phyloP scores from a whole-genome alignment of 2,888 invertebrate genomes.

The Monopis laevigella region DNA sequence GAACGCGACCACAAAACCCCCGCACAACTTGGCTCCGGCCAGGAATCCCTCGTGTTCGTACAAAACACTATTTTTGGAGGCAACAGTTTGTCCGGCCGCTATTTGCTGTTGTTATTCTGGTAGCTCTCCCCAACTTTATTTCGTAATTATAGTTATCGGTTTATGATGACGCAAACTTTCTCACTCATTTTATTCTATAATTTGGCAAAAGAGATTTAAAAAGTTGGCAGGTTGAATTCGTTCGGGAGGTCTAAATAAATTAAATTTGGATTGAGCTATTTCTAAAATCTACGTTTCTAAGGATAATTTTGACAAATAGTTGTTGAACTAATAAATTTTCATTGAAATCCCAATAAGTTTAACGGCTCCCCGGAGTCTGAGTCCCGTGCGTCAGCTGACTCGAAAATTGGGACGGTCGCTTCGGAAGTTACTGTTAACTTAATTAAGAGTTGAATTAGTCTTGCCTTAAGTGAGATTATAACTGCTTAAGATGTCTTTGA shows the following conservation, averaged over 20 bases:
- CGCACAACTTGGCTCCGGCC: conserved; percentile 44
- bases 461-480: conserved; percentile 52
- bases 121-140: background rate
- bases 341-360: conserved; percentile 57
- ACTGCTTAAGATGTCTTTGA: conserved; percentile 39
- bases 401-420: conserved; percentile 46
- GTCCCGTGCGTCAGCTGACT: conserved; percentile 37
- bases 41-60: conserved; percentile 38
- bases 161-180: background rate
- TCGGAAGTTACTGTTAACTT: conserved; percentile 49
- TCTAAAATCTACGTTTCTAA: conserved; percentile 9
- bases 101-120: conserved; percentile 5
- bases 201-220: conserved; percentile 3
- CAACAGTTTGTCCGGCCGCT: conserved; percentile 41
- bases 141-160: conserved; percentile 8
- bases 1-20: conserved; percentile 50
- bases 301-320: conserved; percentile 63
- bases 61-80: conserved; percentile 47
- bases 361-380: conserved; percentile 16
- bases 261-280: conserved; percentile 11
- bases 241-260: conserved; percentile 7
- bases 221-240: conserved; percentile 3
- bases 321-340: conserved; percentile 59
- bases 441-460: conserved; percentile 59
- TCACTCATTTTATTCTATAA: conserved; percentile 8